phyloP scores from a whole-genome alignment of 2,113 vertebrate genomes.

The Athene cunicularia region DNA sequence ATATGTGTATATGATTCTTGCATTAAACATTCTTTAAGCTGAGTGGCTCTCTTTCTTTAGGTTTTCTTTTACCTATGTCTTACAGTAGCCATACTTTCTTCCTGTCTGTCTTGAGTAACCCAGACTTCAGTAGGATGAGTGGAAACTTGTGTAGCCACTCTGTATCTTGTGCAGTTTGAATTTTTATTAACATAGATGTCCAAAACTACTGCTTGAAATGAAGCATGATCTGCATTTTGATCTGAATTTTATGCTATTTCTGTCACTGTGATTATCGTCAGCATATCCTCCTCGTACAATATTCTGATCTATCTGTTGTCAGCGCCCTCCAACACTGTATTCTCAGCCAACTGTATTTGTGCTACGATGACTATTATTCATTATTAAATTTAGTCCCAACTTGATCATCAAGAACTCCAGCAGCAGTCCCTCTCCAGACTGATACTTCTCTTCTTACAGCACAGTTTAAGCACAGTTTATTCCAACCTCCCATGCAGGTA shows the following conservation, averaged over 20 bases:
- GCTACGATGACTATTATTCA: background rate
- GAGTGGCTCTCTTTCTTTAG: background rate
- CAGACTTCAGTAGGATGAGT: background rate
- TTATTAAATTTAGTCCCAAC: background rate
- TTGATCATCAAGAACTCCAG: background rate
- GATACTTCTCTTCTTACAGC: background rate
- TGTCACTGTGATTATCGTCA: background rate
- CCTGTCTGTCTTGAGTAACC: background rate
- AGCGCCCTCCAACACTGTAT: background rate
- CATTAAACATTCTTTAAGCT: background rate
- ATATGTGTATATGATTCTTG: background rate
- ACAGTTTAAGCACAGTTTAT: background rate
- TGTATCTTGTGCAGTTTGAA: background rate
- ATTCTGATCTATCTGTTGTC: background rate
- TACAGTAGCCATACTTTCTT: background rate
- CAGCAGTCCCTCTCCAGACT: background rate
- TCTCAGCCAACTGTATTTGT: background rate
- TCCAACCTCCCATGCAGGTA: accelerated
- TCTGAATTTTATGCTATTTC: background rate
- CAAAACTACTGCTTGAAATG: background rate
- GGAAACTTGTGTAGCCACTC: background rate
- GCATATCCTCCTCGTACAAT: background rate
- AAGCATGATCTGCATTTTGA: background rate
- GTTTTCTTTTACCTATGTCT: background rate
- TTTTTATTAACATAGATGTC: background rate